phyloP scores from a whole-genome alignment of 2,888 invertebrate genomes.

The Harmothoe impar region DNA sequence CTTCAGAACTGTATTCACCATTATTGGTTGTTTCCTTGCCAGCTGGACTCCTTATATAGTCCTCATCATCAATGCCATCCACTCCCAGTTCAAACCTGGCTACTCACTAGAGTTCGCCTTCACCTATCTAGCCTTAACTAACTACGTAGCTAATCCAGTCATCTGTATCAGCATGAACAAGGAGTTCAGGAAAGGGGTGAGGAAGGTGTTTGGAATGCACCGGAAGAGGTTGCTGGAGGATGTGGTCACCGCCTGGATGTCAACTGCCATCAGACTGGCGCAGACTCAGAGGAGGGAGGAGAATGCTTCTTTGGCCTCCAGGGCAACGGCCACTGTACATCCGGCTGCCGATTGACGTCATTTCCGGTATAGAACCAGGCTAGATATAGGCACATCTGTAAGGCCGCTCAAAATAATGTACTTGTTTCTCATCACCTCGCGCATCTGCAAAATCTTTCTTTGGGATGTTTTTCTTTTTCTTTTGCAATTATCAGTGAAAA shows the following conservation, averaged over 20 bases:
- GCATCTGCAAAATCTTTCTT: no score
- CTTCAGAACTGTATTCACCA: constrained; percentile 54
- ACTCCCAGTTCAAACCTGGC: neutral
- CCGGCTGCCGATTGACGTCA: neutral
- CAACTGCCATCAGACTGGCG: neutral
- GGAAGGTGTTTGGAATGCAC: constrained; percentile 35
- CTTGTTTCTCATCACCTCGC: no score
- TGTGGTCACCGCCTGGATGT: constrained; percentile 36
- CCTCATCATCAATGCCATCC: constrained; percentile 1
- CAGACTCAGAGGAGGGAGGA: constrained; percentile 8
- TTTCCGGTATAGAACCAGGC: no score
- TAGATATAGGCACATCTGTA: no score
- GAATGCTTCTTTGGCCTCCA: neutral
- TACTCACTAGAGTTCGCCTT: constrained; percentile 34
- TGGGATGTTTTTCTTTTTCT: no score
- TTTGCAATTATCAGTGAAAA: no score
- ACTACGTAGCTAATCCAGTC: constrained; percentile 45
- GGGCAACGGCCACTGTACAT: neutral
- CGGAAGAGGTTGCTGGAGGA: constrained; percentile 41
- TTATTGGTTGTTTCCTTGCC: constrained; percentile 28
- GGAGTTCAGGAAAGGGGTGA: constrained; percentile 29
- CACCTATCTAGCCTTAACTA: constrained; percentile 41
- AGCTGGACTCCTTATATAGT: constrained; percentile 55
- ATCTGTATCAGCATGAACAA: constrained; percentile 45
- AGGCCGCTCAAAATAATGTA: no score